Evolutionary conservation across 2,797 vertebrate genomes (phyloP), one percentile per base, ranked within the genome.

Genomic region (Siniperca scherzeri): DNA sequence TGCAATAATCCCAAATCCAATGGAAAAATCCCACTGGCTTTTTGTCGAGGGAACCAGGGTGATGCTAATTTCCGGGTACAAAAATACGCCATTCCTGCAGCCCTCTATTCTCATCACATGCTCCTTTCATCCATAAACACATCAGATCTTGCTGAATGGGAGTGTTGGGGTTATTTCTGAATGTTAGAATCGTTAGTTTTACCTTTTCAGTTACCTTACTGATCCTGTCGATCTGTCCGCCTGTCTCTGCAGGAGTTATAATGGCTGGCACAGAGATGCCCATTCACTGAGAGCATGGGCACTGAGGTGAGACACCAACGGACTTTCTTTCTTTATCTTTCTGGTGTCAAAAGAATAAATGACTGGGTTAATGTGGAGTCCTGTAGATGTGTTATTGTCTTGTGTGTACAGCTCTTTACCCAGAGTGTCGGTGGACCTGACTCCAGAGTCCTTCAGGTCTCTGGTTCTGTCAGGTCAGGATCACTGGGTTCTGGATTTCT

Each of bases 401-500:
- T 77, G 33, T 81, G 36, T 90, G 81, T 84, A 2, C 90, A 99
- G 98, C 16, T 96, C 96, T 74, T 93, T 99, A 66, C 98, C 98
- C 68, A 95, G 93, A 77, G 94, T 84, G 0, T 97, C 98, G 0
- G 85, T 97, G 90, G 97, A 98, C 70, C 93, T 99, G 76, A 97
- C 96, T 64, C 96, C 98, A 46, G 97, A 97, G 65, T 95, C 95
- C 83, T 99, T 98, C 89, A 96, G 82, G 84, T 97, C 96, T 80
- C 94, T 96, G 83, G 97, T 99, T 82, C 90, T 99, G 75, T 94
- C 94, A 13, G 96, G 97, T 55, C 95, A 94, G 70, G 97, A 97
- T 67, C 97, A 99, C 66, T 99, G 98, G 98, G 95, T 99, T 52
- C 60, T 99, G 91, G 98, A 99, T 81, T 99, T 99, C 79, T 99